Evolutionary conservation across 1,140 invertebrate species (phyloP), one percentile per base, ranked within the genome.

Genomic region (Laodelphax striatellus): DNA sequence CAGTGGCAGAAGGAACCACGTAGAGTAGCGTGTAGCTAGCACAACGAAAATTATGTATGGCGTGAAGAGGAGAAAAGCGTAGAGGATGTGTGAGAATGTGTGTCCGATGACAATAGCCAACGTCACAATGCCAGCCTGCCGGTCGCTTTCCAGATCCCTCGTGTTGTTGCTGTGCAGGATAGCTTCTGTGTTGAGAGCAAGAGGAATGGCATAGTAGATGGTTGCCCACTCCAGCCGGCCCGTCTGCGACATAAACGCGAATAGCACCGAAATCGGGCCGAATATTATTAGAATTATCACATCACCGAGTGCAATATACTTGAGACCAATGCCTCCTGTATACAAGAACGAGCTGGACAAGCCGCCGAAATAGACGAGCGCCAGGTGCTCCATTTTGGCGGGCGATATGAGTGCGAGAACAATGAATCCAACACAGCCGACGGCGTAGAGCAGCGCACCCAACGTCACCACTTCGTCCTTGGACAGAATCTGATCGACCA

Each of bases 111-210:
- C 72, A 69, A 97, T 95, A 9, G 94, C 92, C 63, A 97, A 72
- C 6, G 94, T 97, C 0, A 97, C 69, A 31, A 70, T 70, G 8
- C 68, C 67, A 10, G 66, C 67, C 56, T 62, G 61, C n/a, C 66
- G 62, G 56, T 70, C 69, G 62, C 63, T 65, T 57, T 70, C 67
- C 43, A 90, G 79, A 75, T 97, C 93, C 62, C 93, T 80, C 1
- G 92, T 93, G 71, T 97, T 97, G 67, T 97, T 97, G 66, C 89
- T 91, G 71, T 97, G 94, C 52, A 97, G 76, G 67, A 97, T 95
- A 22, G 93, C 93, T 72, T 96, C 94, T 10, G 93, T 94, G 67
- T 96, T 97, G 1, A 97, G 74, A 8, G 94, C 93, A 62, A 97
- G 72, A 10, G 94, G 94, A 66, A 97, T 84, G 16, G 94, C 93